Percentiles rank a stretch among this genome's conserved stretches.
Evolutionary conservation across 2,888 invertebrate genomes (phyloP).

Genomic region (Drosophila mimica): DNA sequence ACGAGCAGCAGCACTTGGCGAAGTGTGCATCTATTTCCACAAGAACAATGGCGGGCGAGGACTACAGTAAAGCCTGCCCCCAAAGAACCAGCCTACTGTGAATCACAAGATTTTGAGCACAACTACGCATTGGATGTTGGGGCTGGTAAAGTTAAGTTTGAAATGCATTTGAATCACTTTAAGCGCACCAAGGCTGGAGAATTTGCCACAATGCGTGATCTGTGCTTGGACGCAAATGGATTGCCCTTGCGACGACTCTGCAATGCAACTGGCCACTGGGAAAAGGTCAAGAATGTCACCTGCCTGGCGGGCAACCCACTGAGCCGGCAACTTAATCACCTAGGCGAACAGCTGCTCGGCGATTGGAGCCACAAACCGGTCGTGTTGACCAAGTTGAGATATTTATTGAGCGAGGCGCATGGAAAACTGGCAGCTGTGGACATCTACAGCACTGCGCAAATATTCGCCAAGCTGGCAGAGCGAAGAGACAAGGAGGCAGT

Average conservation of each 20-base stretch:
- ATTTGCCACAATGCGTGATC: constrained; percentile 83
- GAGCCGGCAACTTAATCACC: constrained; percentile 57
- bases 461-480: constrained; percentile 35
- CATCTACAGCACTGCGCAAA: constrained; percentile 49
- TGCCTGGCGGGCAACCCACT: constrained; percentile 55
- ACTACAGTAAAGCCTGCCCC: constrained; percentile 14
- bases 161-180: constrained; percentile 53
- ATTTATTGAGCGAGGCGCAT: constrained; percentile 43
- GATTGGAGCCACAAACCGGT: constrained; percentile 18
- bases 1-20: constrained; percentile 39
- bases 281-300: constrained; percentile 61
- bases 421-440: constrained; percentile 53
- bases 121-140: constrained; percentile 21
- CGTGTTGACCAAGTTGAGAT: constrained; percentile 43
- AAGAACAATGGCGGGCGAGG: constrained; percentile 36
- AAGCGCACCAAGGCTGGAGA: constrained; percentile 83
- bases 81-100: constrained; percentile 29
- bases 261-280: constrained; percentile 86
- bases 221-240: constrained; percentile 87
- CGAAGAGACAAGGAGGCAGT: constrained; percentile 23
- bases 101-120: constrained; percentile 49
- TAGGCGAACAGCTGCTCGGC: constrained; percentile 51
- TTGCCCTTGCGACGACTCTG: constrained; percentile 87
- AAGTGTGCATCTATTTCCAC: constrained; percentile 35
- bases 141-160: not conserved